Evolutionary conservation across 2,113 vertebrate species (phyloP), one percentile per base, ranked within the genome.

Genomic region (Thamnophis sirtalis): DNA sequence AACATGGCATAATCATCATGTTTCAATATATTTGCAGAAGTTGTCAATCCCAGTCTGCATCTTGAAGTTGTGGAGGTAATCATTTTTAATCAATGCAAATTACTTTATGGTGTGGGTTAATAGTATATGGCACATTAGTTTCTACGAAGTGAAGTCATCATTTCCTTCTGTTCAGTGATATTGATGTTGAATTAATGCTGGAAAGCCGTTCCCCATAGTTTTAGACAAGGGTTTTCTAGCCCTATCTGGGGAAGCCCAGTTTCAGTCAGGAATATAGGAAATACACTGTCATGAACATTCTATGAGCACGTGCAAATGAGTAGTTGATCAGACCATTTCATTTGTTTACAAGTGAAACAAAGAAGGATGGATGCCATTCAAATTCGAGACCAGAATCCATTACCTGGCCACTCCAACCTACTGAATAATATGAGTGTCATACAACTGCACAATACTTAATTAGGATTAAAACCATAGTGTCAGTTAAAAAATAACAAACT

Each of bases 321-420:
- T 89, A 90, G 90, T 93, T 87, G 92, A 93, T 93, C 6, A 48
- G 33, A 84, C 7, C 50, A 80, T 92, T 88, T 93, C 87, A 91
- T 84, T 28, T 84, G 58, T 87, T 95, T 95, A 93, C 95, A 94
- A 96, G 56, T 80, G 38, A 95, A 95, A 94, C 91, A 0, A 38
- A 89, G 90, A 88, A n/a, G 92, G 48, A 91, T 60, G 53, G 56
- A 0, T 87, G 92, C 94, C 93, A 58, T 50, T 51, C 50, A 22
- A 1, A 91, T 89, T 38, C 3, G 1, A 55, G 93, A 88, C 8
- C 84, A 87, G 88, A 91, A 92, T 50, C 87, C 58, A 3, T 93
- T 68, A 15, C 28, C 28, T 68, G 68, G 33, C 6, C 68, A 38
- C 2, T 73, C 68, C 68, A 73, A 73, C 68, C 60, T 73, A n/a